Base-by-base conservation (phyloP, 1,140 invertebrate species). In the Pomacea maculata region DNA sequence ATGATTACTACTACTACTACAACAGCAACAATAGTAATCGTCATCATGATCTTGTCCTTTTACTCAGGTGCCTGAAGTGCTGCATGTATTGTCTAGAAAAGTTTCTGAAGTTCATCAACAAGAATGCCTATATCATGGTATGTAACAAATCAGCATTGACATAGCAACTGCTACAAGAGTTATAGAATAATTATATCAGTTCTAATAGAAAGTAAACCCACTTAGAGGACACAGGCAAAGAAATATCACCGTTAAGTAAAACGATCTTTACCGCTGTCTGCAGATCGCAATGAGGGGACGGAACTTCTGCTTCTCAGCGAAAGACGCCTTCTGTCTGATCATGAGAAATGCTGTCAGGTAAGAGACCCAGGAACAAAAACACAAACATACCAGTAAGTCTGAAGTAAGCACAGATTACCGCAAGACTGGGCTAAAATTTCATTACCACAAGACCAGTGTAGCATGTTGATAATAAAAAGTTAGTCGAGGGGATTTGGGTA, bases 111-210 rank as follows among this genome's bases (percentile, higher is more conserved):
- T 94, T 93, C 84, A 86, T 94, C n/a, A 98, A 96, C 88, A 94
- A 94, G 82, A 98, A 99, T 90, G 98, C 98, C 0, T 99, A 98
- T 90, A 98, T 99, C 34, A 97, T 99, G 96, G 93, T 92, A 86
- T 87, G 84, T 84, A 61, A 61, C 11, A 61, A 68, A 76, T 54
- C 21, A 21, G 21, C 65, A 57, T 75, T 68, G n/a, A 25, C 25
- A 19, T 73, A 9, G 75, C 10, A 19, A 75, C 52, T 65, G 64
- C 57, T 63, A 29, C 34, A 45, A 4, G 34, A 45, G 34, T 45
- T 45, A 6, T 45, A 45, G 34, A 45, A 45, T 45, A 45, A 45
- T 45, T 45, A 45, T 45, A 45, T 45, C 2, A 45, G 34, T 45
- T 6, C 34, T 45, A 2, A 45, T 6, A 45, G 34, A 45, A 45